Percentiles rank a stretch among this genome's conserved stretches.
Evolutionary conservation across 2,888 invertebrate genomes (phyloP).

Genomic region (Protophormia terraenovae): DNA sequence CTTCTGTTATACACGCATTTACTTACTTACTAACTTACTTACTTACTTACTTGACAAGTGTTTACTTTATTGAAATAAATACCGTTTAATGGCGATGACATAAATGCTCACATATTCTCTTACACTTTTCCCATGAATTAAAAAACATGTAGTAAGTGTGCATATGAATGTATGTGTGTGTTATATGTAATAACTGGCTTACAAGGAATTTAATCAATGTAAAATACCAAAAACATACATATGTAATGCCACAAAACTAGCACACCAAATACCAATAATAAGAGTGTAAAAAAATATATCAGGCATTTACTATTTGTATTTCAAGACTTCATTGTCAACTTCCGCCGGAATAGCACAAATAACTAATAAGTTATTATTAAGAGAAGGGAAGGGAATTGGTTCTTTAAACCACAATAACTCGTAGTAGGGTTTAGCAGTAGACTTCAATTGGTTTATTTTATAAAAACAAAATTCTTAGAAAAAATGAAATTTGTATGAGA

Average conservation of each 20-base stretch:
- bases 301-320: no score
- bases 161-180: background rate
- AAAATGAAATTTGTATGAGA: no score
- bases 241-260: constrained; percentile 40
- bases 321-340: background rate
- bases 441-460: background rate
- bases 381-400: background rate
- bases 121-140: background rate
- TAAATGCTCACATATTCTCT: background rate
- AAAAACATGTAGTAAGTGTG: background rate
- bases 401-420: background rate
- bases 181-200: constrained; percentile 13
- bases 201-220: constrained; percentile 61
- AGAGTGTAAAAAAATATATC: background rate
- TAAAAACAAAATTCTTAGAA: no score
- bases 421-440: background rate
- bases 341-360: background rate
- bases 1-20: background rate
- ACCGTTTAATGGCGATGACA: constrained; percentile 14
- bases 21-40: background rate
- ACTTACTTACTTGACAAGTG: background rate
- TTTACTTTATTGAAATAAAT: background rate
- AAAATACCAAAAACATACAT: constrained; percentile 49
- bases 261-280: background rate
- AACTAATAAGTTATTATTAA: background rate